A percentile compares a stretch with the other conserved stretches of the same genome.
Evolutionary conservation across 1,140 invertebrate species (phyloP).

Genomic region (Venturia canescens): DNA sequence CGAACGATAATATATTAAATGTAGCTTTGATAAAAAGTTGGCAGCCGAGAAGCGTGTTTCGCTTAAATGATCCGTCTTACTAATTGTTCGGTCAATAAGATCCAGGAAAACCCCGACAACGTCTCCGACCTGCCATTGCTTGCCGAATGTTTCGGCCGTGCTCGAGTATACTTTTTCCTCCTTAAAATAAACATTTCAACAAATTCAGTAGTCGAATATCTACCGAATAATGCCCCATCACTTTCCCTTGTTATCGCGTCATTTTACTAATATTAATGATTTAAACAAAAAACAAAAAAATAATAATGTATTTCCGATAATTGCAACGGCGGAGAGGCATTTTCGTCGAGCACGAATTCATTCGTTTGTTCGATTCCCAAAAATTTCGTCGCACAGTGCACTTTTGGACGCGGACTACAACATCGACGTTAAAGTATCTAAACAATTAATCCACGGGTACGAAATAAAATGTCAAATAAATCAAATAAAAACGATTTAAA

Average conservation of each 20-base stretch:
- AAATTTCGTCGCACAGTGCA: no score
- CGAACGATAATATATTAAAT: slow-evolving; percentile 58
- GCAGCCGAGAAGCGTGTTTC: slow-evolving; percentile 69
- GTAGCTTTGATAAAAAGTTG: slow-evolving; percentile 59
- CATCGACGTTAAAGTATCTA: neutral
- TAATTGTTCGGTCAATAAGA: slow-evolving; percentile 97
- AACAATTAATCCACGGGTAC: neutral
- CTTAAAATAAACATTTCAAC: slow-evolving; percentile 80
- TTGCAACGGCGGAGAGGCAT: neutral
- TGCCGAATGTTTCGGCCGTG: slow-evolving; percentile 93
- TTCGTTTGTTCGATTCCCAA: neutral
- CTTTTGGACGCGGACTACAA: neutral
- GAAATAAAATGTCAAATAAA: neutral
- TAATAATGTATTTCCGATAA: no score
- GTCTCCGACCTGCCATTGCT: slow-evolving; percentile 96
- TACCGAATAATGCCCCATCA: slow-evolving; percentile 10
- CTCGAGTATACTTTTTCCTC: slow-evolving; percentile 96
- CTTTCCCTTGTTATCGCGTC: neutral
- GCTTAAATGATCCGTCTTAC: slow-evolving; percentile 83
- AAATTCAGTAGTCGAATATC: slow-evolving; percentile 55
- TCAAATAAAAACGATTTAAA: neutral
- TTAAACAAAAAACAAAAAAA: no score
- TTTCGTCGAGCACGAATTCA: neutral
- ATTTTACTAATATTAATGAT: neutral
- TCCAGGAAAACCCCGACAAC: slow-evolving; percentile 97